Conservation (phyloP, 1,140 invertebrate genomes). For the Drosophila sp. region DNA sequence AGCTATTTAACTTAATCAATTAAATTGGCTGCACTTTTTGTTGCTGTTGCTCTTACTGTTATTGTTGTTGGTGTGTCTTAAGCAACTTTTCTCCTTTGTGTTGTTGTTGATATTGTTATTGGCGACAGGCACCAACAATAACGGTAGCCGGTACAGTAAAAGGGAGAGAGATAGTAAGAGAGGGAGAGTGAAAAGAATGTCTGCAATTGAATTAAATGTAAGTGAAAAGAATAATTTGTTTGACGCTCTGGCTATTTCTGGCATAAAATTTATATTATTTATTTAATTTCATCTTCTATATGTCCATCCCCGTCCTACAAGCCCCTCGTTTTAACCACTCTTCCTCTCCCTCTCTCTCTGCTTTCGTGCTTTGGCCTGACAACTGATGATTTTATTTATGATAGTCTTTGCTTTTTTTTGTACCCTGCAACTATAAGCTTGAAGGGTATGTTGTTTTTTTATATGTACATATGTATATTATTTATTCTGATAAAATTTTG, state of each 20-base stretch:
- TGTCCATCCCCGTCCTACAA: conserved; percentile 4
- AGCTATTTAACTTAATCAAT: conserved; percentile 45
- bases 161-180: background rate
- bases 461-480: background rate
- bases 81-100: conserved; percentile 51
- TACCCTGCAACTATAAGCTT: background rate
- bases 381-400: conserved; percentile 78
- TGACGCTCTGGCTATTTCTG: conserved; percentile 59
- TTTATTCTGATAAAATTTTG: background rate
- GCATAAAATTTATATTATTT: conserved; percentile 59
- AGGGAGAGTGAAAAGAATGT: conserved; percentile 27
- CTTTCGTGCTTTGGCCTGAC: conserved; percentile 47
- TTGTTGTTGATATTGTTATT: conserved; percentile 36
- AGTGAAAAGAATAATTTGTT: conserved; percentile 49
- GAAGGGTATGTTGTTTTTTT: too few relatives aligned
- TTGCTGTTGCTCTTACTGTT: conserved; percentile 16
- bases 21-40: conserved; percentile 65
- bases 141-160: conserved; percentile 24
- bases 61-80: conserved; percentile 30
- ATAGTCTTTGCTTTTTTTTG: conserved; percentile 19
- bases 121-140: conserved; percentile 71
- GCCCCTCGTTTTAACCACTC: background rate
- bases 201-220: conserved; percentile 73
- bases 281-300: conserved; percentile 58
- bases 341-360: conserved; percentile 33